These are phyloP conservation scores for Acanthornis magna DNA, from an alignment of 2,797 vertebrate genomes.

Conservation along the genomic window DNA sequence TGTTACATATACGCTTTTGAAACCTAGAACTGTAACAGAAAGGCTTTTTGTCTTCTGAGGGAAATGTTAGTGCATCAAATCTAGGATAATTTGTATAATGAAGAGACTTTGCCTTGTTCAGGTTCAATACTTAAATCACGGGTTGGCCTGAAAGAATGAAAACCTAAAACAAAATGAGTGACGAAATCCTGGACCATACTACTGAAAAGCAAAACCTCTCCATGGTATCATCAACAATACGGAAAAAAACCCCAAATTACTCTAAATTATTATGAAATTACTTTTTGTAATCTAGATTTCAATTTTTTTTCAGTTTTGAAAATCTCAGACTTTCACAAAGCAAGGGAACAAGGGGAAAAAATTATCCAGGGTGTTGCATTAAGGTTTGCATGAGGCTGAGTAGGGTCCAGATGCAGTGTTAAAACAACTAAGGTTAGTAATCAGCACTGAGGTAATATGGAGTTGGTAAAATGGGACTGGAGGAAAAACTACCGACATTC, in stretches of 20 bases:
- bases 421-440: neutral
- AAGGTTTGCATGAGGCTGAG: neutral
- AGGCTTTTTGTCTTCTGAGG: neutral
- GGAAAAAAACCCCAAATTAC: accelerated
- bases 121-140: neutral
- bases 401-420: neutral
- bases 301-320: neutral
- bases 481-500: neutral
- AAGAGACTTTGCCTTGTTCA: neutral
- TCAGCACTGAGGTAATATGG: neutral
- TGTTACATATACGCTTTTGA: neutral
- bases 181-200: neutral
- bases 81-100: neutral
- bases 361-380: neutral
- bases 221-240: neutral
- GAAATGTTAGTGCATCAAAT: neutral
- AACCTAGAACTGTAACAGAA: neutral
- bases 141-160: neutral
- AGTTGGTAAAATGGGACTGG: neutral
- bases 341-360: neutral
- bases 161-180: neutral
- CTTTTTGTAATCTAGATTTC: neutral
- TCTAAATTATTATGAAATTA: neutral
- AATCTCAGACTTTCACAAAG: neutral
- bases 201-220: neutral